Conservation (phyloP, 2,888 invertebrate genomes). For the Thumatha senex region DNA sequence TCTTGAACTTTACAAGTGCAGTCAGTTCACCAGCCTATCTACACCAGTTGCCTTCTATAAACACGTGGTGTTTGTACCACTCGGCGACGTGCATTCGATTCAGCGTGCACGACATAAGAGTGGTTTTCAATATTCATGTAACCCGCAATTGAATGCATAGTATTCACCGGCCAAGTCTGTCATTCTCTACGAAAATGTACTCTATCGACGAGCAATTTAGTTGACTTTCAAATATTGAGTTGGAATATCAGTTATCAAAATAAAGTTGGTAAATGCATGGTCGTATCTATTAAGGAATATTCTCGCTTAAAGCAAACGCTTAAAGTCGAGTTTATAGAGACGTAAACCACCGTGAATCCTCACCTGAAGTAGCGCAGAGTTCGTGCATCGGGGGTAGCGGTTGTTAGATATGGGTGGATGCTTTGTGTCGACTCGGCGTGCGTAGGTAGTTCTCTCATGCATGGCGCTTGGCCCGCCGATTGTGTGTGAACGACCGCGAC, state of each 20-base stretch:
- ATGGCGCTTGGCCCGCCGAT: constrained; percentile 67
- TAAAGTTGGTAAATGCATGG: constrained; percentile 54
- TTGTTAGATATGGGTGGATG: constrained; percentile 71
- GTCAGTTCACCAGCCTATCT: constrained; percentile 58
- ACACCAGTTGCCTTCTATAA: constrained; percentile 66
- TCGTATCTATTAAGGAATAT: constrained; percentile 17
- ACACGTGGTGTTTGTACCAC: constrained; percentile 67
- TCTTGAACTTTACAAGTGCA: constrained; percentile 57
- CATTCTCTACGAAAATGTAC: constrained; percentile 54
- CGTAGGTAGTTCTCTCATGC: constrained; percentile 74
- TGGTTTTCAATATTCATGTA: constrained; percentile 75
- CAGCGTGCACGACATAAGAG: constrained; percentile 68
- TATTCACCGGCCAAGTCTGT: constrained; percentile 43
- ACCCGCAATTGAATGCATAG: constrained; percentile 69
- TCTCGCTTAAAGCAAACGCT: constrained; percentile 16
- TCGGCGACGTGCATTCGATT: constrained; percentile 64
- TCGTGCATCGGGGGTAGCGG: constrained; percentile 61
- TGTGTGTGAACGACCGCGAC: constrained; percentile 80
- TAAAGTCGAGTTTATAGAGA: constrained; percentile 40
- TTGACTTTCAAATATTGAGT: constrained; percentile 49
- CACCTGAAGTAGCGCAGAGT: constrained; percentile 56
- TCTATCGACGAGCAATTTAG: constrained; percentile 54
- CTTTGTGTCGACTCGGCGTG: constrained; percentile 69
- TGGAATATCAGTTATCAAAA: constrained; percentile 46
- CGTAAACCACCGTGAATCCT: constrained; percentile 17